Evolutionary conservation across 2,797 vertebrate species (phyloP), one percentile per base, ranked within the genome.

Genomic region (Syngnathus rostellatus): DNA sequence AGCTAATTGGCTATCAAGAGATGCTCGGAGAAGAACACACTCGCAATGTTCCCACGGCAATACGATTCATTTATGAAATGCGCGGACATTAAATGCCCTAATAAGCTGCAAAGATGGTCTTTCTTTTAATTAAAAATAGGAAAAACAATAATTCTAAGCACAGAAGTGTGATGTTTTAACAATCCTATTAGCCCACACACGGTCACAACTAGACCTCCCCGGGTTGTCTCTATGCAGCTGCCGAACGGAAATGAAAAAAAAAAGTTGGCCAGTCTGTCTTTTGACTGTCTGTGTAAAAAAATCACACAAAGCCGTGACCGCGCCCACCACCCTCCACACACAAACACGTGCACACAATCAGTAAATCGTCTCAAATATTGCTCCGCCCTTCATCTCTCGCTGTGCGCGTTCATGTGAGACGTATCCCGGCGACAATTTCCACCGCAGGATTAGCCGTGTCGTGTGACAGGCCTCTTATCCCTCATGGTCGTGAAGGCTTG

Each of bases 361-460:
- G 53, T 62, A 62, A 72, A 66, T 81, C 12, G 25, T 69, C 76
- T 79, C 68, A 77, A 80, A 79, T 79, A 75, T 83, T 75, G 72
- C 77, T 80, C 82, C 76, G 77, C 78, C 79, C 72, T 78, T 81
- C 82, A 71, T 81, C 82, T 83, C 78, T 77, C 16, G 58, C 79
- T 77, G 82, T 77, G 82, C 40, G 75, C 68, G 39, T 66, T 82
- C 83, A 82, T 81, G 87, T 80, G 82, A 77, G 83, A 84, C 84
- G 46, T 82, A 89, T 86, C 86, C 84, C 78, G 71, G 72, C 74
- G 65, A 78, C 84, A 86, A 88, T 89, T 89, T 90, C 83, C 89
- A 77, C 73, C 1, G 37, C 70, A 68, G 88, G 88, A 91, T 92
- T 91, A 91, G 67, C 67, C 25, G 65, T 83, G 80, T 77, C 76